A percentile compares a stretch with the other conserved stretches of the same genome.
Evolutionary conservation across 1,140 invertebrate species (phyloP).

Genomic region (Protaetia brevitarsis): DNA sequence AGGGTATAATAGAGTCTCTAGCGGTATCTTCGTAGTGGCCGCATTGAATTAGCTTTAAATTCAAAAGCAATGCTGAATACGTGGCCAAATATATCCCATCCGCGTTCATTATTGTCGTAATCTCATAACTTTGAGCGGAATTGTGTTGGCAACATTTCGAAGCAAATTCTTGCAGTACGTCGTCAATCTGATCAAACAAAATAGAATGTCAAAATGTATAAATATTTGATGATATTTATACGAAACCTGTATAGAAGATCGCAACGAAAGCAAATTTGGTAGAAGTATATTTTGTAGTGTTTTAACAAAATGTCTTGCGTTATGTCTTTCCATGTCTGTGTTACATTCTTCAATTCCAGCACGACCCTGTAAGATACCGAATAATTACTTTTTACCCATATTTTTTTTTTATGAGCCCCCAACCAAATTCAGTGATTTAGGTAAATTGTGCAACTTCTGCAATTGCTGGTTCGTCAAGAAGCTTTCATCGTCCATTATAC

Average conservation of each 20-base stretch:
- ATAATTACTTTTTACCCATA: constrained; percentile 6
- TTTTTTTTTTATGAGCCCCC: constrained; percentile 37
- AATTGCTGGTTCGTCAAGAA: constrained; percentile 54
- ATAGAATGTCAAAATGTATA: not conserved
- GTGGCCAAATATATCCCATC: constrained; percentile 92
- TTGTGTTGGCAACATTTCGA: constrained; percentile 88
- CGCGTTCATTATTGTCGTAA: constrained; percentile 84
- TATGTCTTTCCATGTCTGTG: constrained; percentile 73
- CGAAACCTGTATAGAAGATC: constrained; percentile 69
- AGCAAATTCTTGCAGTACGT: constrained; percentile 85
- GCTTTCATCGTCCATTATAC: constrained; percentile 52
- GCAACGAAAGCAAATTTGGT: constrained; percentile 66
- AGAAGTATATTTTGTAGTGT: constrained; percentile 66
- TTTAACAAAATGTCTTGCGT: constrained; percentile 73
- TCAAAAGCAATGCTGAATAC: constrained; percentile 78
- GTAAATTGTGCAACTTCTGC: constrained; percentile 61
- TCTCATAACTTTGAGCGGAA: constrained; percentile 56
- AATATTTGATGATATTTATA: constrained; percentile 9
- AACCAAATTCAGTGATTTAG: constrained; percentile 59
- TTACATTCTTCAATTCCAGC: constrained; percentile 63
- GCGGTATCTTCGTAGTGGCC: constrained; percentile 69
- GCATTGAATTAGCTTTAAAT: constrained; percentile 72
- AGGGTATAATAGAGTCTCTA: constrained; percentile 47
- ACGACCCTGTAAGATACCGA: constrained; percentile 46
- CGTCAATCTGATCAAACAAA: constrained; percentile 65